Percentiles rank a stretch among this genome's conserved stretches.
Evolutionary conservation across 2,888 invertebrate species (phyloP).

Genomic region (Melanostoma scalare): DNA sequence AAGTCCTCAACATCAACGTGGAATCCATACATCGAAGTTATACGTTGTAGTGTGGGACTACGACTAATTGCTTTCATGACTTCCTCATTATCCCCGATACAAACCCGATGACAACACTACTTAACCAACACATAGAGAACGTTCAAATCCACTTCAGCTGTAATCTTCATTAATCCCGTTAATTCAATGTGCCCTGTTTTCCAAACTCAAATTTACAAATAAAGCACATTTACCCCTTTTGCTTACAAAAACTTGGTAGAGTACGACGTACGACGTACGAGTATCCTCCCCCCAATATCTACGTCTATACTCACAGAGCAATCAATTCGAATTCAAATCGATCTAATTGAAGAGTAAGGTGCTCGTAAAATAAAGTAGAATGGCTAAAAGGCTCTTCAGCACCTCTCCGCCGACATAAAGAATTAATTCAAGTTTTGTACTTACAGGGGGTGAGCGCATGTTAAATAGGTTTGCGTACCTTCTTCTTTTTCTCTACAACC

Average conservation of each 20-base stretch:
- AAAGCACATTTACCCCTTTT: conserved; percentile 39
- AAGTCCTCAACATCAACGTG: no score
- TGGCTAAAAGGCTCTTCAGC: conserved; percentile 62
- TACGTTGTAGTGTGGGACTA: no score
- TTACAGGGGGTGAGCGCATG: conserved; percentile 24
- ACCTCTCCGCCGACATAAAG: conserved; percentile 47
- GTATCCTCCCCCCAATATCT: conserved; percentile 18
- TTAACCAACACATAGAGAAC: not conserved
- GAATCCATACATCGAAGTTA: no score
- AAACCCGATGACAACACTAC: no score
- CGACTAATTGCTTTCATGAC: no score
- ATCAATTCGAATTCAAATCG: conserved; percentile 53
- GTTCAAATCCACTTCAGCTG: conserved; percentile 26
- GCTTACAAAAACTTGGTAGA: not conserved
- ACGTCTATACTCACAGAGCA: conserved; percentile 15
- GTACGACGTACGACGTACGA: not conserved
- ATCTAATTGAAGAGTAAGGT: conserved; percentile 63
- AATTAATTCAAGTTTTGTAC: conserved; percentile 66
- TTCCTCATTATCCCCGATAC: no score
- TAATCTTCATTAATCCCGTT: conserved; percentile 68
- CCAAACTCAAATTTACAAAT: conserved; percentile 47
- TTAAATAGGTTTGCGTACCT: conserved; percentile 16
- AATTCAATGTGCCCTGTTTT: conserved; percentile 54
- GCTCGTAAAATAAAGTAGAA: conserved; percentile 59
- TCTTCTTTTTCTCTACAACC: not conserved